Base-by-base conservation (phyloP, 2,888 invertebrate species). In the Hylaea fasciaria region DNA sequence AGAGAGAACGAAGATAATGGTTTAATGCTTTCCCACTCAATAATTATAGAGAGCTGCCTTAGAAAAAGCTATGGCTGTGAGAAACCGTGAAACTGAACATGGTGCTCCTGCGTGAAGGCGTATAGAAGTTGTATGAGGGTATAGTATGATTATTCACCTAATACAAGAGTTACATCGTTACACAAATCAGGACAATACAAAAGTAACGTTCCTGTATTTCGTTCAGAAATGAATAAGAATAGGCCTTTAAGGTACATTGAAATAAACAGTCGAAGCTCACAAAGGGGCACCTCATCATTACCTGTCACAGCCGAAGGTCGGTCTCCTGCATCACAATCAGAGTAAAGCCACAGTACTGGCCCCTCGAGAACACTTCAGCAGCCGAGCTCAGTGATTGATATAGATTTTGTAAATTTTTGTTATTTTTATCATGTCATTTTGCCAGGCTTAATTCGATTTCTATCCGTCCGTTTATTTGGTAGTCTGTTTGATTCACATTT, bases 271-370 rank as follows among this genome's bases (percentile, higher is more conserved):
- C 43, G 10, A 13, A n/a, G 37, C 39, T 52, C 51, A 44, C 51
- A 0, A 41, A 37, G 50, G 50, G 44, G 7, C 47, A 51, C 51
- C 56, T 56, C 55, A 55, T 60, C 55, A 60, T 60, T 60, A 47
- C 22, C 55, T 55, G 60, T 51, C 55, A 47, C 46, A 35, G 45
- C 13, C 10, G 54, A 43, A 55, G 50, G 50, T 46, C 55, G 55
- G 41, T 43, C 35, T 51, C 41, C 56, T 61, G 61, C 47, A 43
- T 61, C 61, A 61, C 56, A 56, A 56, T 61, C 61, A 56, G 29
- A 48, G 47, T 35, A 49, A 49, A 59, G 49, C 59, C 49, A 8
- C 49, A 16, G 54, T 46, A 56, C 43, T 47, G 47, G 43, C 39
- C 61, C 51, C 61, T 52, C 1, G 61, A 52, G 61, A 29, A 13